A percentile compares a stretch with the other conserved stretches of the same genome.
phyloP scores from a whole-genome alignment of 2,888 invertebrate genomes.

The Drosophila nr. perissopoda region DNA sequence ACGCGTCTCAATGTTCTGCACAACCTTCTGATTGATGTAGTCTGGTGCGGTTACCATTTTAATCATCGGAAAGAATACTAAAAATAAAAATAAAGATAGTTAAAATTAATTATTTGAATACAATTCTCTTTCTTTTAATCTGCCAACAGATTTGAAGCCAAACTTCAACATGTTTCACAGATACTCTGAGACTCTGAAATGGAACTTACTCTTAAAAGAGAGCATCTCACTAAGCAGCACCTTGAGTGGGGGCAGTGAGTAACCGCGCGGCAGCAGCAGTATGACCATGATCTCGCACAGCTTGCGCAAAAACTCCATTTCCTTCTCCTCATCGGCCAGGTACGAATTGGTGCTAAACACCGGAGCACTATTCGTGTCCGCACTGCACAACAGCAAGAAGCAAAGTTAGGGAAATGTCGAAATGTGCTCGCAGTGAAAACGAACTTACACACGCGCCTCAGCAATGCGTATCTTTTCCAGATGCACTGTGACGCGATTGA shows the following conservation, averaged over 20 bases:
- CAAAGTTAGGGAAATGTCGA: neutral
- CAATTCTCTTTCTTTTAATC: too few species aligned
- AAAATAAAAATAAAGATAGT: neutral
- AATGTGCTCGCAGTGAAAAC: neutral
- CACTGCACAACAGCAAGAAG: slow-evolving; percentile 84
- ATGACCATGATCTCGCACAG: slow-evolving; percentile 93
- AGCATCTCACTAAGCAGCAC: slow-evolving; percentile 93
- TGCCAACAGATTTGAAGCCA: neutral
- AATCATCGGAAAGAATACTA: slow-evolving; percentile 90
- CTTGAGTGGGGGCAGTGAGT: slow-evolving; percentile 91
- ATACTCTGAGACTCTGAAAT: neutral
- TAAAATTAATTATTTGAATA: neutral
- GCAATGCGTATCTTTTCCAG: slow-evolving; percentile 93
- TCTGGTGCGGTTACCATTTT: slow-evolving; percentile 95
- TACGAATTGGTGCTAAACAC: slow-evolving; percentile 91
- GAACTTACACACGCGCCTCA: slow-evolving; percentile 90
- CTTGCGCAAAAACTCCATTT: slow-evolving; percentile 92
- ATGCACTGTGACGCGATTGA: slow-evolving; percentile 92
- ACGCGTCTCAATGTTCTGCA: slow-evolving; percentile 93
- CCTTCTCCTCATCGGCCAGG: slow-evolving; percentile 90
- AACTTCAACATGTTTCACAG: neutral
- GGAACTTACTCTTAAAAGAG: slow-evolving; percentile 90
- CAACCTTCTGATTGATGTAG: slow-evolving; percentile 94
- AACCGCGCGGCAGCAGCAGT: slow-evolving; percentile 92
- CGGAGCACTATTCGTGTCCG: slow-evolving; percentile 88